phyloP scores from a whole-genome alignment of 1,140 invertebrate species.

The Globodera rostochiensis region DNA sequence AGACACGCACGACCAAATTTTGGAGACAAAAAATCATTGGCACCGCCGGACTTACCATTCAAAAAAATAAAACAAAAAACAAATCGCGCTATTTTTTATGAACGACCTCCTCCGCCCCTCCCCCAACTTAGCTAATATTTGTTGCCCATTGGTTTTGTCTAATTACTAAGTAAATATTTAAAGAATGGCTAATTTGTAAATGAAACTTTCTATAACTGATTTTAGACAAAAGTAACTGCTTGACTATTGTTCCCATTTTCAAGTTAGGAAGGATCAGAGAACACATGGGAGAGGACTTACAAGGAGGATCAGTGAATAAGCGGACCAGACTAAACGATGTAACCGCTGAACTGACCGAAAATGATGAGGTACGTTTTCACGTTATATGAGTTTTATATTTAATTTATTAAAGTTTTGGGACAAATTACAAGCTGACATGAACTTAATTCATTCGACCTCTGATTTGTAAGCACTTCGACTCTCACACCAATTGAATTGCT shows the following conservation, averaged over 20 bases:
- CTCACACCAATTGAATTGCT: neutral
- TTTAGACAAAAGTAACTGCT: neutral
- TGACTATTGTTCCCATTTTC: neutral
- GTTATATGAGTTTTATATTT: neutral
- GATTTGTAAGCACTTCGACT: neutral
- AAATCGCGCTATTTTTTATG: too few relatives aligned
- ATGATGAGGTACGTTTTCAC: neutral
- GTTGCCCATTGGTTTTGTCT: too few relatives aligned
- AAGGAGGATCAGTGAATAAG: neutral
- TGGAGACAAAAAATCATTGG: too few relatives aligned
- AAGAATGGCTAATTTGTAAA: too few relatives aligned
- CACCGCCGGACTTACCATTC: too few relatives aligned
- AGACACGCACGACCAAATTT: too few relatives aligned
- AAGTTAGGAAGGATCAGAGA: constrained; percentile 14
- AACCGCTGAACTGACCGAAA: neutral
- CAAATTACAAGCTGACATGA: neutral
- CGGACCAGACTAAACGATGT: constrained; percentile 8
- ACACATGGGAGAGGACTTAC: constrained; percentile 1
- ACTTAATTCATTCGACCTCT: neutral
- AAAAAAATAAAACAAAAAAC: neutral
- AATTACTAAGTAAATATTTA: too few relatives aligned
- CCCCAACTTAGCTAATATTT: too few relatives aligned
- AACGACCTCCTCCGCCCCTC: too few relatives aligned
- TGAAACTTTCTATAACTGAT: too few relatives aligned
- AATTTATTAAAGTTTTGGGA: neutral